These are phyloP conservation scores for Panzeria rudis DNA, from an alignment of 2,888 invertebrate genomes.

Conservation along the genomic window DNA sequence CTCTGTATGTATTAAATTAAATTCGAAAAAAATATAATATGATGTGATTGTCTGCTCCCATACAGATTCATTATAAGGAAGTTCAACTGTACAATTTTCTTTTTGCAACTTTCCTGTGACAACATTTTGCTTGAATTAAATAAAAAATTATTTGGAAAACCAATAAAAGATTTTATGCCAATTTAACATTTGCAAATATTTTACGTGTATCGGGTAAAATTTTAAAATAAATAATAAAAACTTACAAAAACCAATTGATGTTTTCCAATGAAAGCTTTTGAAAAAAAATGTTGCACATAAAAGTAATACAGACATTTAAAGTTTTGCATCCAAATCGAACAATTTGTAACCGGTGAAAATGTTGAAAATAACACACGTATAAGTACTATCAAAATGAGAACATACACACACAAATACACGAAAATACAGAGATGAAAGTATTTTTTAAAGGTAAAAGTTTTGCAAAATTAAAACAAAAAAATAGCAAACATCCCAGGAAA, in stretches of 20 bases:
- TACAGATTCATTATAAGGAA: no score
- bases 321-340: slow-evolving; percentile 64
- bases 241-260: not conserved
- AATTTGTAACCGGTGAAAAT: slow-evolving; percentile 40
- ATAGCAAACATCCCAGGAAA: not conserved
- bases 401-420: not conserved
- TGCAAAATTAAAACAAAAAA: not conserved
- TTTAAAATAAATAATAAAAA: slow-evolving; percentile 25
- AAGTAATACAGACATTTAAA: slow-evolving; percentile 29
- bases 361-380: slow-evolving; percentile 25
- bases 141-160: not conserved
- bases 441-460: slow-evolving; percentile 27
- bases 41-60: no score
- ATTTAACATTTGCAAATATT: slow-evolving; percentile 21
- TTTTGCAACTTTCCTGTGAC: no score
- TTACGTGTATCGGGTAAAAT: slow-evolving; percentile 19
- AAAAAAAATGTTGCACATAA: slow-evolving; percentile 14
- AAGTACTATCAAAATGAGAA: slow-evolving; percentile 2
- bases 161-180: not conserved
- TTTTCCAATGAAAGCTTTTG: slow-evolving; percentile 27
- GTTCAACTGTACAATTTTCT: no score
- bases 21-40: no score
- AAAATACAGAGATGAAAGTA: not conserved
- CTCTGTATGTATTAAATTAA: no score
- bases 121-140: no score